A percentile compares a stretch with the other conserved stretches of the same genome.
Evolutionary conservation across 2,797 vertebrate species (phyloP).

Genomic region (Chrosomus eos): DNA sequence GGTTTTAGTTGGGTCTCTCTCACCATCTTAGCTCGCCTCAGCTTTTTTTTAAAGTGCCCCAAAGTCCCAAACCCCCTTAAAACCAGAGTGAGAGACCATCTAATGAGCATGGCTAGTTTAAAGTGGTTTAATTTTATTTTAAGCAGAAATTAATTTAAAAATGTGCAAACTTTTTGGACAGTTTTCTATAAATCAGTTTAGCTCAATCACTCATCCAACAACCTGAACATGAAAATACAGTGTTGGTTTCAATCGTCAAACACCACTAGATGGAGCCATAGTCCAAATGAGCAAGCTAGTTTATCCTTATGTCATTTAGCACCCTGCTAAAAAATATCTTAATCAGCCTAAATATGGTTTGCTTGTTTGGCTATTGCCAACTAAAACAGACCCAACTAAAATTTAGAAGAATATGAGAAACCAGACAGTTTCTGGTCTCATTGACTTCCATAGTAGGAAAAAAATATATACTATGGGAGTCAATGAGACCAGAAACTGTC

Average conservation of each 20-base stretch:
- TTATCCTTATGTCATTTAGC: not conserved
- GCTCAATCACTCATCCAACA: not conserved
- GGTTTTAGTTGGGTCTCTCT: not conserved
- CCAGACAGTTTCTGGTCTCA: too few species aligned
- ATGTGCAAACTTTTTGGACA: not conserved
- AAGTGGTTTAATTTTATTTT: not conserved
- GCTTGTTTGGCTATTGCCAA: too few species aligned
- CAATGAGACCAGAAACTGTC: too few species aligned
- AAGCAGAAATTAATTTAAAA: not conserved
- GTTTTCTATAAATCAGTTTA: not conserved
- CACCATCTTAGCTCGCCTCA: not conserved
- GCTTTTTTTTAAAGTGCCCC: too few species aligned
- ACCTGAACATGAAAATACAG: not conserved
- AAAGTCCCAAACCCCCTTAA: not conserved
- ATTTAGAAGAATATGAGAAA: too few species aligned
- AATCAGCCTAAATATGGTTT: not conserved
- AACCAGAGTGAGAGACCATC: not conserved
- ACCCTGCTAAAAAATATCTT: not conserved
- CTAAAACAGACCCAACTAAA: too few species aligned
- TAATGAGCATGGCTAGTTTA: not conserved
- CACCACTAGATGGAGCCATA: constrained; percentile 9
- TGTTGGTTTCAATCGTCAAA: not conserved
- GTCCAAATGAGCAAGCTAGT: not conserved
- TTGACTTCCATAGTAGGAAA: too few species aligned
- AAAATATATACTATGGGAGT: too few species aligned